A percentile compares a stretch with the other conserved stretches of the same genome.
Conservation (phyloP, 2,888 invertebrate species). For the Himalopsyche tibetana region DNA sequence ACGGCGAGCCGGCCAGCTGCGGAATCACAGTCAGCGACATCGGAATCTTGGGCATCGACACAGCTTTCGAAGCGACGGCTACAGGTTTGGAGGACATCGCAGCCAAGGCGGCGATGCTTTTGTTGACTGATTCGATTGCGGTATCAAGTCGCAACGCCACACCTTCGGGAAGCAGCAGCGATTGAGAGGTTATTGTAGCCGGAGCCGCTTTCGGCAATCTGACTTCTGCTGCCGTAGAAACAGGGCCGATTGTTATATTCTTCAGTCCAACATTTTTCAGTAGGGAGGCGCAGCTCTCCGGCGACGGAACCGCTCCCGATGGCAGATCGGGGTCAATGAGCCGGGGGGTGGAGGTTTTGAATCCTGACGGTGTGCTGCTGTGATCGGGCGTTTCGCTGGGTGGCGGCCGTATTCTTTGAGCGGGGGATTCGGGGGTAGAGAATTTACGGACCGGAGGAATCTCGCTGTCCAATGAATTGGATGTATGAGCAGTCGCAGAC, state of each 20-base stretch:
- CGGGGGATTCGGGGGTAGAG: conserved; percentile 66
- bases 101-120: conserved; percentile 66
- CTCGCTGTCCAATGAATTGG: conserved; percentile 50
- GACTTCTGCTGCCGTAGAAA: conserved; percentile 68
- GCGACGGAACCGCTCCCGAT: conserved; percentile 12
- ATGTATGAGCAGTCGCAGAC: conserved; percentile 68
- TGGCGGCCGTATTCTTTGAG: conserved; percentile 55
- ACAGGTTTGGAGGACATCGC: conserved; percentile 66
- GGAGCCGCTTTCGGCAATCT: conserved; percentile 68
- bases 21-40: conserved; percentile 89
- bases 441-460: conserved; percentile 68
- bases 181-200: conserved; percentile 68
- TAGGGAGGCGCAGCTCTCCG: conserved; percentile 69
- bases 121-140: conserved; percentile 69
- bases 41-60: conserved; percentile 86
- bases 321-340: conserved; percentile 12
- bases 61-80: conserved; percentile 69
- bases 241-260: conserved; percentile 76
- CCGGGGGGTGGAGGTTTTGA: conserved; percentile 13
- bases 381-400: conserved; percentile 56
- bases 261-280: conserved; percentile 75
- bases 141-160: conserved; percentile 69
- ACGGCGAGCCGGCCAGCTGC: conserved; percentile 71
- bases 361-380: conserved; percentile 58
- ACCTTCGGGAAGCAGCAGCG: conserved; percentile 68